A percentile compares a stretch with the other conserved stretches of the same genome.
phyloP scores from a whole-genome alignment of 2,888 invertebrate genomes.

The Orthonevra nobilis region DNA sequence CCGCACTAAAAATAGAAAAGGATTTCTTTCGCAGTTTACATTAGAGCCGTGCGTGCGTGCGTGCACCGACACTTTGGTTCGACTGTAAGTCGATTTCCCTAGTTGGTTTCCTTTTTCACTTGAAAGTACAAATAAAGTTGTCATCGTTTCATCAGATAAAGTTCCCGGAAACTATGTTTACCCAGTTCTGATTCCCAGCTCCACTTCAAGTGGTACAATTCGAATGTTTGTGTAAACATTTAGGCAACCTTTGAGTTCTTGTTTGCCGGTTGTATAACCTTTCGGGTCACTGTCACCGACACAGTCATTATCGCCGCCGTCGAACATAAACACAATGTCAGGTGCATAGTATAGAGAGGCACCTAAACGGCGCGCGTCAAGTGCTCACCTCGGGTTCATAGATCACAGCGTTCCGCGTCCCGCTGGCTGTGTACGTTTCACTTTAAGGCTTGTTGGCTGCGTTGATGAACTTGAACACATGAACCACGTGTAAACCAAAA shows the following conservation, averaged over 20 bases:
- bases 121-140: conserved; percentile 28
- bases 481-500: conserved; percentile 41
- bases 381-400: conserved; percentile 39
- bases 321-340: conserved; percentile 54
- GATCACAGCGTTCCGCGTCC: conserved; percentile 36
- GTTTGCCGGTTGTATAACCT: conserved; percentile 50
- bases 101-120: conserved; percentile 38
- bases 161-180: conserved; percentile 43
- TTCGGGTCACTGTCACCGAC: conserved; percentile 48
- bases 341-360: conserved; percentile 39
- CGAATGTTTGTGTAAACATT: conserved; percentile 7
- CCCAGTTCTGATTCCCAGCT: conserved; percentile 2
- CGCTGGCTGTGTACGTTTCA: conserved; percentile 4
- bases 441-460: conserved; percentile 2
- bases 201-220: conserved; percentile 34
- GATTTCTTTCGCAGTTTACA: conserved; percentile 12
- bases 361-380: conserved; percentile 34
- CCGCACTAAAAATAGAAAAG: too few relatives aligned
- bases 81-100: conserved; percentile 20
- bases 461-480: conserved; percentile 64
- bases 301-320: conserved; percentile 53
- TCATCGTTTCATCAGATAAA: conserved; percentile 55
- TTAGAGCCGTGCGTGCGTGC: neutral
- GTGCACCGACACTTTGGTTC: neutral
- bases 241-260: conserved; percentile 27